These are phyloP conservation scores for Fulica atra DNA, from an alignment of 2,113 vertebrate species.

Conservation along the genomic window DNA sequence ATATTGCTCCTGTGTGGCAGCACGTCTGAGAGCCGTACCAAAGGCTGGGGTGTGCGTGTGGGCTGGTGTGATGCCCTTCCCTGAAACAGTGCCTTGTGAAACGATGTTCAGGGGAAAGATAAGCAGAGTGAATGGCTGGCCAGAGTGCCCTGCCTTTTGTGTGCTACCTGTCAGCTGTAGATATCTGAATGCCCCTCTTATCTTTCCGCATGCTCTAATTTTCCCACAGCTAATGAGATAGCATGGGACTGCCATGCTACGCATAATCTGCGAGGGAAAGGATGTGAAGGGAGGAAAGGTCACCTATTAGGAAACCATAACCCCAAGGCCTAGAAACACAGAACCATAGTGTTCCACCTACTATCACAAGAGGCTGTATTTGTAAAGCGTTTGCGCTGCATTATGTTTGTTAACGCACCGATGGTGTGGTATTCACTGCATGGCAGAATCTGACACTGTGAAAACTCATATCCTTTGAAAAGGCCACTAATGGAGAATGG, in stretches of 20 bases:
- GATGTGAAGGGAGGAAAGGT: background rate
- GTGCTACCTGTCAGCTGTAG: constrained; percentile 8
- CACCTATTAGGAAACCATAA: background rate
- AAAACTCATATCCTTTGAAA: constrained; percentile 58
- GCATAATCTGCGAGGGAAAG: background rate
- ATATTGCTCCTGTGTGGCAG: background rate
- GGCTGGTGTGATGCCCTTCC: background rate
- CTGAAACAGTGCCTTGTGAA: background rate
- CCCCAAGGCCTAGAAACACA: background rate
- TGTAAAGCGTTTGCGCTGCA: constrained; percentile 9
- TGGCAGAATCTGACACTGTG: constrained; percentile 29
- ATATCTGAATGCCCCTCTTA: background rate
- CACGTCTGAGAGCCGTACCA: background rate
- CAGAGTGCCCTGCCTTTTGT: background rate
- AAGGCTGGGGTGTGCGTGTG: background rate
- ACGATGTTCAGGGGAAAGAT: background rate
- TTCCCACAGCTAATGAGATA: background rate
- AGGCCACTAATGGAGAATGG: constrained; percentile 28
- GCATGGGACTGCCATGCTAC: background rate
- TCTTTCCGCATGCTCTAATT: background rate
- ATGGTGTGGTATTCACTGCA: background rate
- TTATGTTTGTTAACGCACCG: background rate
- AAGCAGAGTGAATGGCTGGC: background rate
- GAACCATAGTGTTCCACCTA: background rate
- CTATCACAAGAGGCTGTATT: background rate